Conservation (phyloP, 2,113 vertebrate genomes). For the Semnornis frantzii region DNA sequence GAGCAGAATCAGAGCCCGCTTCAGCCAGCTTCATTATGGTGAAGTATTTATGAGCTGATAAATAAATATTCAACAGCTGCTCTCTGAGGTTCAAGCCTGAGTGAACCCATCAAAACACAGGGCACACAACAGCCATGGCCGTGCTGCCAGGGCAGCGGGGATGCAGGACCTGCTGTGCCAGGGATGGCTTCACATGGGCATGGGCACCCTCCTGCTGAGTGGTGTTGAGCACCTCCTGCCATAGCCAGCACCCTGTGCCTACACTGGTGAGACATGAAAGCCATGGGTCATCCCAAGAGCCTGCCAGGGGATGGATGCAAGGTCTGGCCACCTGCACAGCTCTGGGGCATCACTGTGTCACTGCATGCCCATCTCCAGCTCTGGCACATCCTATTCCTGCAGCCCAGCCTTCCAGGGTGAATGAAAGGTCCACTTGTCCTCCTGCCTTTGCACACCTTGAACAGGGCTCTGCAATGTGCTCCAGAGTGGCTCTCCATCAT, state of each 20-base stretch:
- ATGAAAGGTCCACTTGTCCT: too few relatives aligned
- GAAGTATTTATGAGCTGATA: constrained; percentile 39
- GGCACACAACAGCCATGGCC: accelerated
- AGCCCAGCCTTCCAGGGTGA: not conserved
- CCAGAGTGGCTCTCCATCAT: not conserved
- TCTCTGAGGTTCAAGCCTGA: constrained; percentile 15
- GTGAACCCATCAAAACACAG: not conserved
- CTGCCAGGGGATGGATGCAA: not conserved
- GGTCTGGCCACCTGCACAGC: not conserved
- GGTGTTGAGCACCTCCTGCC: not conserved
- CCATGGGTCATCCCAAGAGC: not conserved
- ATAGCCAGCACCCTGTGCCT: accelerated
- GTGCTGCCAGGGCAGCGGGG: accelerated
- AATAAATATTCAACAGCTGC: constrained; percentile 51
- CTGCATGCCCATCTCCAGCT: not conserved
- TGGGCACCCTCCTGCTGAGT: accelerated
- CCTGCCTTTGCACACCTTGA: not conserved
- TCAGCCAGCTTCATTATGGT: not conserved
- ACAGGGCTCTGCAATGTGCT: not conserved
- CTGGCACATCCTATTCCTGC: not conserved
- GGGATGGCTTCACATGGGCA: accelerated
- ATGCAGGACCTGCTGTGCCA: accelerated
- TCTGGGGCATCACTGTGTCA: not conserved
- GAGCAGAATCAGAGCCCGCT: not conserved
- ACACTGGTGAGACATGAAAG: not conserved